A percentile compares a stretch with the other conserved stretches of the same genome.
These are phyloP conservation scores for Bedellia somnulentella DNA, from an alignment of 2,888 invertebrate genomes.

Conservation along the genomic window DNA sequence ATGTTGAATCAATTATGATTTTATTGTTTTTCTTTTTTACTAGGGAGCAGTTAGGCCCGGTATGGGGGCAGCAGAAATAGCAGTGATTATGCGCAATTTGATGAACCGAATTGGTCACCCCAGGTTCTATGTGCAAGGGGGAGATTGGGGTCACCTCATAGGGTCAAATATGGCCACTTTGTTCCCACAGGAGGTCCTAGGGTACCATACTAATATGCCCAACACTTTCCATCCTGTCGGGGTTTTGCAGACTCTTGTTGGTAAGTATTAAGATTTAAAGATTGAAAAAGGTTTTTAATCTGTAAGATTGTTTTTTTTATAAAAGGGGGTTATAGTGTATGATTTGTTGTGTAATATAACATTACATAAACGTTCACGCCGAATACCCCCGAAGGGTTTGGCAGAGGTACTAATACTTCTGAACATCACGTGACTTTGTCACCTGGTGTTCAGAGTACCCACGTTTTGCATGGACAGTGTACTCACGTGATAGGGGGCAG, in stretches of 20 bases:
- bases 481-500: too few relatives aligned
- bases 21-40: conserved; percentile 6
- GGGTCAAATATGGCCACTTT: conserved; percentile 47
- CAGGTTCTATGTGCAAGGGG: conserved; percentile 71
- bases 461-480: too few relatives aligned
- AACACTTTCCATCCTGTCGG: not conserved
- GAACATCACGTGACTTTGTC: too few relatives aligned
- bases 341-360: too few relatives aligned
- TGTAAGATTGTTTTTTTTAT: too few relatives aligned
- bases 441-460: too few relatives aligned
- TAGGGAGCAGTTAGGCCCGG: conserved; percentile 64
- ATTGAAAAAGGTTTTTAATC: not conserved
- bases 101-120: conserved; percentile 68
- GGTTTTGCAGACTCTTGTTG: not conserved
- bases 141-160: conserved; percentile 70
- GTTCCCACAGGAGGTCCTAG: conserved; percentile 40
- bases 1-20: too few relatives aligned
- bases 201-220: conserved; percentile 51
- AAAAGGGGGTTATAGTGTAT: too few relatives aligned
- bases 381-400: too few relatives aligned
- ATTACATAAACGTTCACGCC: too few relatives aligned
- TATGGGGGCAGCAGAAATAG: conserved; percentile 48
- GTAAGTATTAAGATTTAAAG: not conserved
- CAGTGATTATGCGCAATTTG: conserved; percentile 64
- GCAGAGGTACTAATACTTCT: too few relatives aligned